phyloP scores from a whole-genome alignment of 2,888 invertebrate species.

The Philopedon plagiatum region DNA sequence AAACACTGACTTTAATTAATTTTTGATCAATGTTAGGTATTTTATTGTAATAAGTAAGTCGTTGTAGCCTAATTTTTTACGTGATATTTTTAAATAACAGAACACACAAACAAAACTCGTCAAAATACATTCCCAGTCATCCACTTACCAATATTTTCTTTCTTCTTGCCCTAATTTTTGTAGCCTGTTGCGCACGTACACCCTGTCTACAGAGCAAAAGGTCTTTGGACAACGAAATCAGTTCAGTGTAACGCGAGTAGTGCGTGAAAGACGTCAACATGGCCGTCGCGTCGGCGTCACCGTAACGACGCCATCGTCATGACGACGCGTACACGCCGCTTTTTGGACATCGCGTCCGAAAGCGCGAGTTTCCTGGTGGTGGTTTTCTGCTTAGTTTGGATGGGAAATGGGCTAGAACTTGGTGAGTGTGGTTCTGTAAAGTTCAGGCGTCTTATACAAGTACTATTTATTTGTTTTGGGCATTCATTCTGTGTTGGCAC shows the following conservation, averaged over 20 bases:
- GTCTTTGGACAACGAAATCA: constrained; percentile 28
- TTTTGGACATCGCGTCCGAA: constrained; percentile 6
- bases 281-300: constrained; percentile 30
- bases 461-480: too few relatives aligned
- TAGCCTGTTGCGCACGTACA: constrained; percentile 47
- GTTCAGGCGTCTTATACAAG: too few relatives aligned
- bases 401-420: constrained; percentile 7
- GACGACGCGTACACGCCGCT: constrained; percentile 36
- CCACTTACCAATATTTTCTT: background rate
- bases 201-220: constrained; percentile 35
- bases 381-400: background rate
- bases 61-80: too few relatives aligned
- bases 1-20: too few relatives aligned
- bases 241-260: constrained; percentile 48
- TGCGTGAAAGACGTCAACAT: constrained; percentile 42
- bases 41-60: background rate
- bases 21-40: too few relatives aligned
- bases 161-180: constrained; percentile 26
- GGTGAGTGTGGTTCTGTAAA: background rate
- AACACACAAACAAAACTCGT: background rate
- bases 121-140: background rate
- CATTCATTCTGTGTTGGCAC: too few relatives aligned
- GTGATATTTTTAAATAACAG: too few relatives aligned
- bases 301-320: constrained; percentile 44
- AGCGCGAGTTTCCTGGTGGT: constrained; percentile 17